A percentile compares a stretch with the other conserved stretches of the same genome.
These are phyloP conservation scores for Blastomussa wellsi DNA, from an alignment of 92 coral and sea anemone genomes.

Conservation along the genomic window DNA sequence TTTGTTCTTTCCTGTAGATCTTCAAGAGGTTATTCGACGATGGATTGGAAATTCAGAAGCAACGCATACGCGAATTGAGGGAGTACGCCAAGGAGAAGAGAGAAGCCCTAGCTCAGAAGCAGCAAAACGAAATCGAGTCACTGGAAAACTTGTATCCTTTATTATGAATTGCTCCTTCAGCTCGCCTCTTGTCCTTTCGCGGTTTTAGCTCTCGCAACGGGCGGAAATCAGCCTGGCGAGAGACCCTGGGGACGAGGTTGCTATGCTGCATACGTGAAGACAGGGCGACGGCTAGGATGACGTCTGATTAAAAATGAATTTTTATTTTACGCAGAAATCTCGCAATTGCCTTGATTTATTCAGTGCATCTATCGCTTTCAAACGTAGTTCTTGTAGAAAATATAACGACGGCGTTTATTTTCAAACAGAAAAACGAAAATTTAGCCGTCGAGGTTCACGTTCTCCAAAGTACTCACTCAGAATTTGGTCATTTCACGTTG, in stretches of 20 bases:
- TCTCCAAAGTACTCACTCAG: no score
- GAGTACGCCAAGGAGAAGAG: conserved; percentile 92
- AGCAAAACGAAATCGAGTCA: conserved; percentile 89
- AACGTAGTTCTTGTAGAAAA: no score
- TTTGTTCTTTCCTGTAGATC: conserved; percentile 45
- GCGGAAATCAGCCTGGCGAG: not conserved
- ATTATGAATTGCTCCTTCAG: not conserved
- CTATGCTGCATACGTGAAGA: no score
- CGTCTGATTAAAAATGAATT: no score
- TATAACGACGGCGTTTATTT: no score
- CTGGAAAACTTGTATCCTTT: conserved; percentile 97
- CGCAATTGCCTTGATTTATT: no score
- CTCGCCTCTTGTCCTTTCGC: not conserved
- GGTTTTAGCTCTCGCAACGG: not conserved
- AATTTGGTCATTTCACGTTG: no score
- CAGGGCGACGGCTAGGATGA: no score
- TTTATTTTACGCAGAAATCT: no score
- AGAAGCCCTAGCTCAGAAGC: conserved; percentile 80
- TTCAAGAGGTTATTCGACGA: conserved; percentile 94
- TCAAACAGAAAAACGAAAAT: no score
- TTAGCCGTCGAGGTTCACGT: no score
- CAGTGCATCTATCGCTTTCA: no score
- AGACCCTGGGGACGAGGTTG: not conserved
- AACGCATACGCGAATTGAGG: conserved; percentile 86
- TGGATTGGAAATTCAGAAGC: conserved; percentile 92